Base-by-base conservation (phyloP, 2,797 vertebrate species). In the Discoglossus pictus region DNA sequence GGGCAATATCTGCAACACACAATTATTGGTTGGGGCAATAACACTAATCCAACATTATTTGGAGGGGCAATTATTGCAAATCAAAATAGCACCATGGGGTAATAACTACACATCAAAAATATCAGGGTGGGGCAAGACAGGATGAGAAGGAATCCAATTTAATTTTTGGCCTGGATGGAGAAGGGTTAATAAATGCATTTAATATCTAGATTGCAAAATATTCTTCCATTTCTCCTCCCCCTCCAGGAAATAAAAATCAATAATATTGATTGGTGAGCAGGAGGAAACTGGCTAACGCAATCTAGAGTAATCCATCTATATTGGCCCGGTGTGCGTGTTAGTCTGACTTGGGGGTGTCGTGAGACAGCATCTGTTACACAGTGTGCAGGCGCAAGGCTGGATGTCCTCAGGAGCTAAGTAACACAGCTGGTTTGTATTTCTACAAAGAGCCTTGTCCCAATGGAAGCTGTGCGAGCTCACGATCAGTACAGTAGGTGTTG, bases 201-300 rank as follows among this genome's bases (percentile, higher is more conserved):
- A 7, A 38, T 24, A 40, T 40, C 20, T 21, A 13, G 7, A 3
- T 23, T 21, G 11, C 12, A 20, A 40, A 36, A 40, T 10, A 13
- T 39, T 56, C 20, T 13, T 56, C 6, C 12, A 18, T 4, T 36
- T 38, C 52, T 39, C 52, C 36, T 11, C 35, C 15, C 36, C 42
- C 67, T 62, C 31, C 58, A 63, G 60, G 52, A 70, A 58, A 23
- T 56, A 17, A 36, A n/a, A 40, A 63, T 70, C 60, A 23, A 58
- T 64, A 35, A 20, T 23, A 70, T 63, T 62, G 67, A 62, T 62
- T 38, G 18, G 50, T 23, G 50, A 50, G 34, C 3, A 25, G 20
- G 50, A 42, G 17, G 35, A 11, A 7, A 23, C 25, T 34, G 44
- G 7, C 54, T 48, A 16, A 48, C 55, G 27, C 55, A 42, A 40